Percentiles rank a stretch among this genome's conserved stretches.
Conservation (phyloP, 2,888 invertebrate species). For the Metacarcinus magister region DNA sequence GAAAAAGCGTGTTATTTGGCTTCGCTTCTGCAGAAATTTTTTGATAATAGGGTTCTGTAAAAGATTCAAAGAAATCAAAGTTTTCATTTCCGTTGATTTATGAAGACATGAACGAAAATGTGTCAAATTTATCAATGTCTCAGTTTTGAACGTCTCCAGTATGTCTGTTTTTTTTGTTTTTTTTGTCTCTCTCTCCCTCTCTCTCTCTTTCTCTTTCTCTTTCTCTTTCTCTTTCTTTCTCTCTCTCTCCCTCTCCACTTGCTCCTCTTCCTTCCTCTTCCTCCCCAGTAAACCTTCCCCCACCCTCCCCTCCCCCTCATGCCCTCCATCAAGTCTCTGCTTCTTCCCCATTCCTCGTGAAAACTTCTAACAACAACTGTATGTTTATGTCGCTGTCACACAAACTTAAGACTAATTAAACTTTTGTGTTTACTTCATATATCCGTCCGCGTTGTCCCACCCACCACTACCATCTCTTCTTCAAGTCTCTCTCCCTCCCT, state of each 20-base stretch:
- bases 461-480: neutral
- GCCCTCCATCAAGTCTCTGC: neutral
- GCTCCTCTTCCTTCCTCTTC: neutral
- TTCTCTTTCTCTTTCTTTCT: neutral
- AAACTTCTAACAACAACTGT: conserved; percentile 29
- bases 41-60: too few relatives aligned
- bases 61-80: too few relatives aligned
- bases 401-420: conserved; percentile 42
- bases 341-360: neutral
- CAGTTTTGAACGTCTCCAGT: too few relatives aligned
- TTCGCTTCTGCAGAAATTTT: neutral
- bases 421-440: conserved; percentile 31
- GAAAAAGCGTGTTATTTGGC: neutral
- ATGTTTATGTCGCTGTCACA: conserved; percentile 35
- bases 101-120: too few relatives aligned
- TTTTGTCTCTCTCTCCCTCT: too few relatives aligned
- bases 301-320: neutral
- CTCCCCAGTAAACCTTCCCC: neutral
- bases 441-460: neutral
- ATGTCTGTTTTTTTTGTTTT: too few relatives aligned
- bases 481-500: neutral
- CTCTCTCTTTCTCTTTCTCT: neutral
- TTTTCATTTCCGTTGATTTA: too few relatives aligned
- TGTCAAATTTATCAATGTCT: too few relatives aligned
- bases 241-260: neutral